A percentile compares a stretch with the other conserved stretches of the same genome.
phyloP scores from a whole-genome alignment of 1,140 invertebrate species.

The Drosophila quadrilineata region DNA sequence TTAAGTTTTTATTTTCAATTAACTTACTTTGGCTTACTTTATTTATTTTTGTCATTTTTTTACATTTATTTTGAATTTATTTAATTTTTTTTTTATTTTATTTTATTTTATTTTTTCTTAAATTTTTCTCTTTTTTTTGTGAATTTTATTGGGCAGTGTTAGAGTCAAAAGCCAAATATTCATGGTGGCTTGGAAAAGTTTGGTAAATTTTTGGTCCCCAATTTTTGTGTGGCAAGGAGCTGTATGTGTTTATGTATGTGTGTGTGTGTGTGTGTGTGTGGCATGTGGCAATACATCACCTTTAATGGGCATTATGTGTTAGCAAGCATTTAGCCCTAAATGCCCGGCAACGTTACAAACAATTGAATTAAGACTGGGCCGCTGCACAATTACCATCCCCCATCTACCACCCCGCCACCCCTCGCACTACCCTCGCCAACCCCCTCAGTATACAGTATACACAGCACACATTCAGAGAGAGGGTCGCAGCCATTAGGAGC shows the following conservation, averaged over 20 bases:
- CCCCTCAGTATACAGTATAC: background rate
- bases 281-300: slow-evolving; percentile 66
- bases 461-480: background rate
- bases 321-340: slow-evolving; percentile 69
- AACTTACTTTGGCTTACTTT: too few species aligned
- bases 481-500: background rate
- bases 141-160: too few species aligned
- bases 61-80: too few species aligned
- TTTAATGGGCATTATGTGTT: slow-evolving; percentile 75
- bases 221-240: too few species aligned
- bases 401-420: background rate
- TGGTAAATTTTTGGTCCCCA: too few species aligned
- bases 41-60: too few species aligned
- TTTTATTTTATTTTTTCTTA: too few species aligned
- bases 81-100: too few species aligned
- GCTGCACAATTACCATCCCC: slow-evolving; percentile 39
- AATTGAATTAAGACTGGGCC: slow-evolving; percentile 65
- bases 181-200: too few species aligned
- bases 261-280: slow-evolving; percentile 2
- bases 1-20: too few species aligned
- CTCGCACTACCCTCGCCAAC: background rate
- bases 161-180: too few species aligned
- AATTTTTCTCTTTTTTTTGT: too few species aligned
- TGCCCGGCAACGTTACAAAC: slow-evolving; percentile 66
- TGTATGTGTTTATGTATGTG: background rate